Base-by-base conservation (phyloP, 2,797 vertebrate genomes). In the Liasis olivaceus region DNA sequence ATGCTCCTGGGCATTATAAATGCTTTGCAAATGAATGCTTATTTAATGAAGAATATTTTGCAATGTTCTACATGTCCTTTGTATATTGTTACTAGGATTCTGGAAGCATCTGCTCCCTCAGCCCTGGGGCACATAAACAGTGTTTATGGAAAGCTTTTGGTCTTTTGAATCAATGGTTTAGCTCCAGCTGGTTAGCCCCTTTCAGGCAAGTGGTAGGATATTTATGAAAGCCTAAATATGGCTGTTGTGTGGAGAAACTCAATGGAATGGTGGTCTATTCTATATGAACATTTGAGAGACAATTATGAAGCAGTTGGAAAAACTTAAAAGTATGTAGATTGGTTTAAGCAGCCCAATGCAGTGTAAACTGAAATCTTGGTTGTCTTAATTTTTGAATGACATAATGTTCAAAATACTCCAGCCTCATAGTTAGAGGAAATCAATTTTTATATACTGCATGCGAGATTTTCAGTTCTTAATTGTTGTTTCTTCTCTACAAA, bases 391-490 rank as follows among this genome's bases (percentile, higher is more conserved):
- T 69, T 2, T 56, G 9, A 85, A 20, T 91, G 88, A 81, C 14
- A 13, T 58, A 60, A 47, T 11, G 31, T 60, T 6, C 1, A 15
- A 9, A 58, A 77, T 89, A 62, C 85, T 42, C 6, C 2, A 9
- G 62, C 91, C 85, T 26, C 69, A 91, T 81, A 81, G 62, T 91
- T 87, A 31, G 59, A 85, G 58, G 42, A 54, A 36, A 17, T 22
- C 22, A 22, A 13, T 66, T 58, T 47, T 31, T 63, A 87, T 17
- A 91, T 11, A 24, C 11, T 47, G 87, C 69, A 5, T 12, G 66
- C 2, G 6, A 89, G 69, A 93, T 0, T 94, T 42, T 91, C 91
- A 93, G 85, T 11, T 42, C 56, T 22, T 90, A 89, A 72, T 2
- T 77, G 54, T 51, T 91, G 56, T 77, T 20, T 36, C 66, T 7